Evolutionary conservation across 1,140 invertebrate genomes (phyloP).

Genomic region (Stegodyphus dumicola): DNA sequence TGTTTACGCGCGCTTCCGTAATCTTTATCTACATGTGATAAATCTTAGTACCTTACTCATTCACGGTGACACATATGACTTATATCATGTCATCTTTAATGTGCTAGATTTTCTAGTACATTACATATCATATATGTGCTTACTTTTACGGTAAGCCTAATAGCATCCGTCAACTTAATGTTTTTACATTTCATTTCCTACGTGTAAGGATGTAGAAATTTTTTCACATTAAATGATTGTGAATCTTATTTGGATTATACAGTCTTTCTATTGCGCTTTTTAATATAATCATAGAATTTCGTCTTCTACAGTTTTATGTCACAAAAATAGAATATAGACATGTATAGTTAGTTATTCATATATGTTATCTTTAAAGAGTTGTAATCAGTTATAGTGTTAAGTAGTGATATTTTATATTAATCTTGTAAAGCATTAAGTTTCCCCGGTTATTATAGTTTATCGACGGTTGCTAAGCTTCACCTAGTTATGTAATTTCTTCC

Average conservation of each 20-base stretch:
- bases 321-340: too few species aligned
- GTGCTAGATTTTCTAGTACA: not conserved
- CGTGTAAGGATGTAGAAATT: not conserved
- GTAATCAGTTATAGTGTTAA: too few species aligned
- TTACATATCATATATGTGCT: not conserved
- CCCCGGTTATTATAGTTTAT: too few species aligned
- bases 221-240: not conserved
- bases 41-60: not conserved
- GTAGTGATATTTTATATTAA: too few species aligned
- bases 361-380: too few species aligned
- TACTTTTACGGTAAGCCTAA: constrained; percentile 6
- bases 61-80: not conserved
- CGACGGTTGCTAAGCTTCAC: too few species aligned
- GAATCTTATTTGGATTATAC: not conserved
- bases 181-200: not conserved
- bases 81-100: not conserved
- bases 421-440: too few species aligned
- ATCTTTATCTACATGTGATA: not conserved
- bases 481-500: too few species aligned
- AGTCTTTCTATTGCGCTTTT: not conserved
- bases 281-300: not conserved
- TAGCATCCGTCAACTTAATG: not conserved
- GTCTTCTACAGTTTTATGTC: too few species aligned
- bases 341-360: too few species aligned
- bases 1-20: not conserved